phyloP scores from a whole-genome alignment of 2,888 invertebrate genomes.

The Sarcophaga rosellei region DNA sequence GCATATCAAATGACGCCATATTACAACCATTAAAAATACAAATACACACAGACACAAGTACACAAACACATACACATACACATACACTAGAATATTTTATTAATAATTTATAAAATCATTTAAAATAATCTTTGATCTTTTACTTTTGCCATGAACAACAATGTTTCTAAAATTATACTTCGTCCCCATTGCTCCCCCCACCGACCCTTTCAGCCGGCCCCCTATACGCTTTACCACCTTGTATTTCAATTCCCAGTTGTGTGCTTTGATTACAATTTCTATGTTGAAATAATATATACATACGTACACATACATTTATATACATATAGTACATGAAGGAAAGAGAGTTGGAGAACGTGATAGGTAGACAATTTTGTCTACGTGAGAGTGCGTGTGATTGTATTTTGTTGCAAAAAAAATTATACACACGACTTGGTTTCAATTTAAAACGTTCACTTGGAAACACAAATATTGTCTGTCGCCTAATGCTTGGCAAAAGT shows the following conservation, averaged over 20 bases:
- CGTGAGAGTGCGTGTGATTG: background rate
- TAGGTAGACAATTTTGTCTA: no score
- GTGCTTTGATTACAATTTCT: background rate
- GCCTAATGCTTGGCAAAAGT: no score
- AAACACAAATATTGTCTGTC: background rate
- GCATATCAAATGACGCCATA: no score
- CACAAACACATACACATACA: no score
- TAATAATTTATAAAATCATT: slow-evolving; percentile 45
- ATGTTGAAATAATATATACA: background rate
- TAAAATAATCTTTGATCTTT: slow-evolving; percentile 60
- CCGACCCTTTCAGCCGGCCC: no score
- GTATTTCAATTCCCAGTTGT: background rate
- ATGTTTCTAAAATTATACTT: background rate
- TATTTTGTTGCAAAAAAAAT: slow-evolving; percentile 15
- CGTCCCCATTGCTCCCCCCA: no score
- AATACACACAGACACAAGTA: background rate
- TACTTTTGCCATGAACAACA: slow-evolving; percentile 30
- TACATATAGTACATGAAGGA: no score
- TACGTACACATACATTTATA: no score
- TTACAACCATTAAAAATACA: background rate
- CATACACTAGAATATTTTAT: background rate
- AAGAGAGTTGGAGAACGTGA: no score
- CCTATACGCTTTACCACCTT: no score
- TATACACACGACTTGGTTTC: slow-evolving; percentile 60
- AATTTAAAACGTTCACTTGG: slow-evolving; percentile 41